A percentile compares a stretch with the other conserved stretches of the same genome.
Conservation (phyloP, 2,113 vertebrate genomes). For the Trachemys scripta region DNA sequence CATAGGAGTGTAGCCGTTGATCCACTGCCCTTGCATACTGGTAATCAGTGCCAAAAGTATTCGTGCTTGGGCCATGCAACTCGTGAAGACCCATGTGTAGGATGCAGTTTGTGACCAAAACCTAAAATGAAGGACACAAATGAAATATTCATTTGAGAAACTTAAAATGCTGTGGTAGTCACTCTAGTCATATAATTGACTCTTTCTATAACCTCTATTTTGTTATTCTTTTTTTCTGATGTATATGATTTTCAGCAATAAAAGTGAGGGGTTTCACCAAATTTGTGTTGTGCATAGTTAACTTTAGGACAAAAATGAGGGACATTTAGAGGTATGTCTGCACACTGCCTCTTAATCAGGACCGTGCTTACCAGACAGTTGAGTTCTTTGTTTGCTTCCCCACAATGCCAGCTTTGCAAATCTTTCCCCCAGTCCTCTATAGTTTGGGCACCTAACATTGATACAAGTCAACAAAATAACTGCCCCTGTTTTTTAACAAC, state of each 20-base stretch:
- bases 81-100: background rate
- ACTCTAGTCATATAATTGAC: background rate
- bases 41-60: background rate
- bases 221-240: background rate
- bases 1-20: accelerated
- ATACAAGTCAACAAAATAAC: background rate
- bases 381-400: background rate
- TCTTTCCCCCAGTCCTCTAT: background rate
- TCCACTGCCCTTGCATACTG: accelerated
- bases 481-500: background rate
- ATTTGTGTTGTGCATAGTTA: background rate
- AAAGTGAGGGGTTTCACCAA: background rate
- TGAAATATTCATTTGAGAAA: background rate
- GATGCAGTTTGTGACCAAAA: background rate
- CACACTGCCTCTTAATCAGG: background rate
- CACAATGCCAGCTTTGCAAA: background rate
- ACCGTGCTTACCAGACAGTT: background rate
- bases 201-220: background rate
- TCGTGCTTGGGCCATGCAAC: background rate
- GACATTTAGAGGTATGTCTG: background rate
- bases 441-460: background rate
- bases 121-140: background rate
- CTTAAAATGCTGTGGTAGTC: background rate
- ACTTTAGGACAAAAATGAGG: background rate
- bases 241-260: background rate